Evolutionary conservation across 1,140 invertebrate genomes (phyloP), one percentile per base, ranked within the genome.

Genomic region (Chlorops oryzae): DNA sequence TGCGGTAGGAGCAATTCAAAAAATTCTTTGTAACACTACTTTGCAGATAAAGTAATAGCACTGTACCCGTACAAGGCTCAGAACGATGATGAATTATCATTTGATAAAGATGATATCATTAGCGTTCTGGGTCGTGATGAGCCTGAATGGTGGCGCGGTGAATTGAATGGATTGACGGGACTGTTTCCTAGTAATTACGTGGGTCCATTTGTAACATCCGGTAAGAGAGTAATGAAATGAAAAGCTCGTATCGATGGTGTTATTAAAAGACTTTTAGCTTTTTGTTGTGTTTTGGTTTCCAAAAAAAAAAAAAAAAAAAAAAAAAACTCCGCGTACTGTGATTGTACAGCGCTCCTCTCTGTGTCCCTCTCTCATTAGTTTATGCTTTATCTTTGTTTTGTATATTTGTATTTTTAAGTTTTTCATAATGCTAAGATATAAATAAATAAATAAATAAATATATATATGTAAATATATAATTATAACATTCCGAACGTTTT

Each of bases 111-210:
- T 63, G 90, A 94, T 62, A 87, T 96, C 39, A 96, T 98, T 48
- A 87, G 84, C 35, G 86, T 98, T 10, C 79, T 96, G 9, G 87
- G 88, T 45, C 85, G 93, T 58, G 91, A 95, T 55, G 94, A 97
- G 68, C 84, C 87, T 34, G 86, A 92, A 46, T 98, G 95, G 95
- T 98, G 95, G 94, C 86, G 86, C 70, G 95, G 95, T 34, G 90
- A 93, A 77, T 76, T 92, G 5, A 88, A 91, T 54, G 92, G 90
- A 12, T 78, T 84, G 46, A 85, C 86, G 3, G 92, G 92, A 13
- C 77, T 95, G 24, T 96, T 96, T 72, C 92, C 92, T 20, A 92
- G 89, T 74, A 95, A 94, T 74, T 95, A 94, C 74, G 90, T 94
- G 43, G 63, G 69, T 10, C 66, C 69, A 15, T 72, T 72, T 59